phyloP scores from a whole-genome alignment of 2,113 vertebrate species.

The Acrocephalus kingi region DNA sequence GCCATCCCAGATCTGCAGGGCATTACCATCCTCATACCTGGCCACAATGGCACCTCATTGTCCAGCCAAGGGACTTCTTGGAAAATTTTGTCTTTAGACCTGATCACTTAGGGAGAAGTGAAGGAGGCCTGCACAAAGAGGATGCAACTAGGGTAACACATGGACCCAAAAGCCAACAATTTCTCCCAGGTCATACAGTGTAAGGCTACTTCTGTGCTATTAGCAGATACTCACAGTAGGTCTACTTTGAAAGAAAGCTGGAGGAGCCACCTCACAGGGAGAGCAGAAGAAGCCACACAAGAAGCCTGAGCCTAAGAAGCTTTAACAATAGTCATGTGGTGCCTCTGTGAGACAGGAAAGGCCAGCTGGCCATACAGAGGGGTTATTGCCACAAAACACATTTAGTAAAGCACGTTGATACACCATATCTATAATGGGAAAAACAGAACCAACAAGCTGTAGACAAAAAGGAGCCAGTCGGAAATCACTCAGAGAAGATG shows the following conservation, averaged over 20 bases:
- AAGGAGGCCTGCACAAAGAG: not conserved
- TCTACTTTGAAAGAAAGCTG: not conserved
- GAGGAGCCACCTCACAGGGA: rapidly evolving
- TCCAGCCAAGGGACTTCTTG: not conserved
- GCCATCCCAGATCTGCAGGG: not conserved
- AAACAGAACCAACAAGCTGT: not conserved
- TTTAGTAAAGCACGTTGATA: not conserved
- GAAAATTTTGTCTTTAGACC: not conserved
- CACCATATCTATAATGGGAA: rapidly evolving
- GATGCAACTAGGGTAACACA: rapidly evolving
- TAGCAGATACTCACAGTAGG: not conserved
- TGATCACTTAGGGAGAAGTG: not conserved
- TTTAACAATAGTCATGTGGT: not conserved
- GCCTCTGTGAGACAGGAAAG: not conserved
- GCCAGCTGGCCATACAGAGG: not conserved
- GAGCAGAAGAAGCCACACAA: not conserved
- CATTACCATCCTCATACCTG: not conserved
- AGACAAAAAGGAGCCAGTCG: not conserved
- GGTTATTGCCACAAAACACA: not conserved
- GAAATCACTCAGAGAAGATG: not conserved
- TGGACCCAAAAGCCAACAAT: not conserved
- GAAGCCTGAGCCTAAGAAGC: not conserved
- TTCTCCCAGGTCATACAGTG: rapidly evolving
- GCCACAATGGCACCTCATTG: not conserved
- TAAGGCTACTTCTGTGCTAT: not conserved